Evolutionary conservation across 2,888 invertebrate species (phyloP).

Genomic region (Malthinus seriepunctatus): DNA sequence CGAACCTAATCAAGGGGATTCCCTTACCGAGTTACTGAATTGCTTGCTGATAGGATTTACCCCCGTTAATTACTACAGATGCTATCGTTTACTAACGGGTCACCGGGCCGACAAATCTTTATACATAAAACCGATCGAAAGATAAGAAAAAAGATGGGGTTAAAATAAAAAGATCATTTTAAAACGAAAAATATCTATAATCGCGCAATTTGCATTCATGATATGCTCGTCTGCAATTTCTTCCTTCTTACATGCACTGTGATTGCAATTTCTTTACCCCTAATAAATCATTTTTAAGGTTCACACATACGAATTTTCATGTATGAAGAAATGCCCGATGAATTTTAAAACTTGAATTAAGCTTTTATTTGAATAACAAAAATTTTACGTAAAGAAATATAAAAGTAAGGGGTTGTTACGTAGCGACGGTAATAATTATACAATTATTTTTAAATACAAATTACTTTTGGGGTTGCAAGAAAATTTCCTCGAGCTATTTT

Average conservation of each 20-base stretch:
- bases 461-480: no score
- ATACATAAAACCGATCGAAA: neutral
- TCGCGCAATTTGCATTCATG: slow-evolving; percentile 10
- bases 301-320: no score
- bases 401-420: no score
- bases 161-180: neutral
- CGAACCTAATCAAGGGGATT: slow-evolving; percentile 45
- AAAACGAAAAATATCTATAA: slow-evolving; percentile 6
- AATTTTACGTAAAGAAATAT: no score
- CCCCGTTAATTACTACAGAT: slow-evolving; percentile 24
- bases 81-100: slow-evolving; percentile 15
- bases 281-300: slow-evolving; percentile 16
- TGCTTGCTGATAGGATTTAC: slow-evolving; percentile 40
- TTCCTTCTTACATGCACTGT: neutral
- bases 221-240: slow-evolving; percentile 11
- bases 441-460: no score
- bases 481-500: no score
- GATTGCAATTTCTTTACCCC: no score
- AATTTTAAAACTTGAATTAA: no score
- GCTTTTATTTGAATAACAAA: no score
- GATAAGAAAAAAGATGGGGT: neutral
- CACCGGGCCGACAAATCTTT: slow-evolving; percentile 16
- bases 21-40: slow-evolving; percentile 44
- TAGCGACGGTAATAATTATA: no score
- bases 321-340: no score